phyloP scores from a whole-genome alignment of 1,140 invertebrate species.

The Pseudachorutes palmiensis region DNA sequence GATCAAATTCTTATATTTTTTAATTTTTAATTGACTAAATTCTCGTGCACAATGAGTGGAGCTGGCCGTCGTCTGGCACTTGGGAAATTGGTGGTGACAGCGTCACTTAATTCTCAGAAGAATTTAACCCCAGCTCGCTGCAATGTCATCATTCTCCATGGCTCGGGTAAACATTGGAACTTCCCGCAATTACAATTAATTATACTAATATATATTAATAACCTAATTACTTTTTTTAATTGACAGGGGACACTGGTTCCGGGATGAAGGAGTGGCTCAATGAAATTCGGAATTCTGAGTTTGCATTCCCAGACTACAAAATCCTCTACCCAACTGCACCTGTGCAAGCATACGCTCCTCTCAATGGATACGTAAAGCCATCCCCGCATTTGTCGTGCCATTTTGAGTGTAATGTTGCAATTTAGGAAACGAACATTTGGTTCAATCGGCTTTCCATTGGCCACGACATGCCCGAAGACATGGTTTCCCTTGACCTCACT shows the following conservation, averaged over 20 bases:
- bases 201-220: not conserved
- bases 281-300: constrained; percentile 50
- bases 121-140: not conserved
- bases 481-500: constrained; percentile 51
- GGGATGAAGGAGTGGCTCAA: constrained; percentile 57
- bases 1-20: no score
- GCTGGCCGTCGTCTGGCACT: not conserved
- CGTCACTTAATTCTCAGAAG: not conserved
- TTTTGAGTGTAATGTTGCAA: not conserved
- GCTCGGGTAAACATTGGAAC: no score
- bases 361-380: constrained; percentile 50
- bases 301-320: constrained; percentile 59
- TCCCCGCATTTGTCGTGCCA: not conserved
- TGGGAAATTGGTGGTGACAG: not conserved
- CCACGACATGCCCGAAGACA: constrained; percentile 52
- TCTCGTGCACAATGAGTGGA: not conserved
- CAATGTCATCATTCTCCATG: not conserved
- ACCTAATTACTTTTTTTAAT: not conserved
- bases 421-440: constrained; percentile 50
- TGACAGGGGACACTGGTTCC: constrained; percentile 54
- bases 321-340: constrained; percentile 63
- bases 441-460: constrained; percentile 56
- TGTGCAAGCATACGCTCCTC: constrained; percentile 55
- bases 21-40: no score
- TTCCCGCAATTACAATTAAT: not conserved